Conservation (phyloP, 2,888 invertebrate genomes). For the Deroplatys truncata region DNA sequence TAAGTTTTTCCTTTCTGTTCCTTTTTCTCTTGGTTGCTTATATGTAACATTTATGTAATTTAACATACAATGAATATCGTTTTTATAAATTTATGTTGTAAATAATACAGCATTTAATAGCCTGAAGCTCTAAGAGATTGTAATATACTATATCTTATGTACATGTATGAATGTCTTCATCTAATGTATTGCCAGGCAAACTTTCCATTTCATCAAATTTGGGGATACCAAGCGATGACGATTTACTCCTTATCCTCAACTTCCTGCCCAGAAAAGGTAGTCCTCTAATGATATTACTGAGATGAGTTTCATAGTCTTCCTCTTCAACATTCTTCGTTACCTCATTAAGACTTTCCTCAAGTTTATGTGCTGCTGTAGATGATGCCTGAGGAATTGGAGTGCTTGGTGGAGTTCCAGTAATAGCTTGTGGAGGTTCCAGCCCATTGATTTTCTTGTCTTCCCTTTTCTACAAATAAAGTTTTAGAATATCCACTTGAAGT, state of each 20-base stretch:
- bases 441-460: background rate
- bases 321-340: background rate
- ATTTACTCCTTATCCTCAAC: background rate
- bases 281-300: background rate
- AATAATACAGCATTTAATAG: no score
- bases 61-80: no score
- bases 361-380: background rate
- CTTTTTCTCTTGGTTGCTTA: no score
- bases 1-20: no score
- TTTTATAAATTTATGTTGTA: no score
- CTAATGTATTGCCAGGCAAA: no score
- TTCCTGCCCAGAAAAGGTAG: background rate
- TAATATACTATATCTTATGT: no score
- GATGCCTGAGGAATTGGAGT: slow-evolving; percentile 7
- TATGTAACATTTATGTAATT: no score
- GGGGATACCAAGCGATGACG: background rate
- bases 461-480: background rate
- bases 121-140: no score
- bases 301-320: background rate
- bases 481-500: background rate
- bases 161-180: no score
- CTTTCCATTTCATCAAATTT: background rate
- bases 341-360: background rate
- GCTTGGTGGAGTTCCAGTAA: background rate
- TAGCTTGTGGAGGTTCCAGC: background rate